A percentile compares a stretch with the other conserved stretches of the same genome.
phyloP scores from a whole-genome alignment of 2,797 vertebrate species.

The Argentina silus region DNA sequence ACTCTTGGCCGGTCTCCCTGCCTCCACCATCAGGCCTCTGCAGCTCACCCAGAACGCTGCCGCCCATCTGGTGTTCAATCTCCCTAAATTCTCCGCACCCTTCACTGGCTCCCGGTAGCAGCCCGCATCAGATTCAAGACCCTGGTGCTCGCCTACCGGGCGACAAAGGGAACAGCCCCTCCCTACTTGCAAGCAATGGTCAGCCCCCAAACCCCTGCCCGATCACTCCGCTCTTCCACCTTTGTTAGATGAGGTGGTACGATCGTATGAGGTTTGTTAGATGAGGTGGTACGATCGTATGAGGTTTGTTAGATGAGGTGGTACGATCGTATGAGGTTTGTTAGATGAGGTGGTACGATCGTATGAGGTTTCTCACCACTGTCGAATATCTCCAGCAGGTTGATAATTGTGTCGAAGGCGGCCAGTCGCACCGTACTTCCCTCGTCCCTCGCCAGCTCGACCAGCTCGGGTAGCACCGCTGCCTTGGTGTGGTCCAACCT shows the following conservation, averaged over 20 bases:
- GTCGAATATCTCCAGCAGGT: constrained; percentile 89
- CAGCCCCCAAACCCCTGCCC: no score
- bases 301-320: not conserved
- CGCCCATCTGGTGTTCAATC: no score
- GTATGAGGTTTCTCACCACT: constrained; percentile 73
- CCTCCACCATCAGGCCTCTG: no score
- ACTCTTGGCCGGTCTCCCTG: no score
- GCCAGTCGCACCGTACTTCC: constrained; percentile 87
- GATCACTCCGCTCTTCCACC: no score
- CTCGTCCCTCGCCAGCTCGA: constrained; percentile 89
- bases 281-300: not conserved
- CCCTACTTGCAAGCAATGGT: no score
- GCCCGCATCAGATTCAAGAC: no score
- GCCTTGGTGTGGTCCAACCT: constrained; percentile 89
- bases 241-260: not conserved
- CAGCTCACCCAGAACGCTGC: no score
- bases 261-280: not conserved
- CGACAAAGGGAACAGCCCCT: no score
- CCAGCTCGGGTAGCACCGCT: constrained; percentile 88
- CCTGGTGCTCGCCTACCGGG: no score
- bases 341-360: not conserved
- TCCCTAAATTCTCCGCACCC: no score
- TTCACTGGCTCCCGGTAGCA: no score
- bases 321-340: not conserved
- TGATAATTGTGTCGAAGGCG: constrained; percentile 91